Evolutionary conservation across 2,888 invertebrate species (phyloP).

Genomic region (Trichogramma dendrolimi): DNA sequence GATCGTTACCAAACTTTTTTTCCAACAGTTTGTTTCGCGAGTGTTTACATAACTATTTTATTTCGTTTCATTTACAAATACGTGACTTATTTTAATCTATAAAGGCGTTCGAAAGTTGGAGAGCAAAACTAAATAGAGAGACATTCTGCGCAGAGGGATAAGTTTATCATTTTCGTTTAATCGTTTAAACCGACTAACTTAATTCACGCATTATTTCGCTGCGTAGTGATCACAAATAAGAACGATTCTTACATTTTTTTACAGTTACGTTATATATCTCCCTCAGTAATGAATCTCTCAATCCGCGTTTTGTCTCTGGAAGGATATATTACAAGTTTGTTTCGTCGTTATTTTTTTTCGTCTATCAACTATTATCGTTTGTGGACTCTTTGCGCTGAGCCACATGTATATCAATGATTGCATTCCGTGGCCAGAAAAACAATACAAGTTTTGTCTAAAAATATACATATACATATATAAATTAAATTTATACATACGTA

Average conservation of each 20-base stretch:
- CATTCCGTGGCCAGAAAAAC: constrained; percentile 35
- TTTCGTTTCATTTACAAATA: constrained; percentile 10
- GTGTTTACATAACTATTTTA: too few species aligned
- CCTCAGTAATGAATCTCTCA: constrained; percentile 29
- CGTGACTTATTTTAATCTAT: constrained; percentile 17
- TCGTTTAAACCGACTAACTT: constrained; percentile 12
- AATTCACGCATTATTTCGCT: constrained; percentile 29
- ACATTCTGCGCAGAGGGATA: constrained; percentile 22
- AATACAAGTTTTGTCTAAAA: constrained; percentile 42
- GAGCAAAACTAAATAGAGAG: constrained; percentile 30
- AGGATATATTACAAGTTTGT: constrained; percentile 25
- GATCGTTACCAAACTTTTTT: too few species aligned
- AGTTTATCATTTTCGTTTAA: constrained; percentile 3
- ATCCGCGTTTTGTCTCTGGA: constrained; percentile 29
- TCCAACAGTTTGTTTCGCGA: too few species aligned
- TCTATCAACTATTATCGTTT: constrained; percentile 9
- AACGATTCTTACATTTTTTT: constrained; percentile 27
- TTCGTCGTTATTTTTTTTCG: constrained; percentile 7
- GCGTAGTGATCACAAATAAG: constrained; percentile 23
- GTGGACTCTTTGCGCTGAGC: constrained; percentile 24
- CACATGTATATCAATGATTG: constrained; percentile 17
- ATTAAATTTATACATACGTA: constrained; percentile 31
- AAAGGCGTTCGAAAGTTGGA: constrained; percentile 27
- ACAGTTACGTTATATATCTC: constrained; percentile 30
- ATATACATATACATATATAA: constrained; percentile 36